These are phyloP conservation scores for Lagodon rhomboides DNA, from an alignment of 2,797 vertebrate genomes.

Conservation along the genomic window DNA sequence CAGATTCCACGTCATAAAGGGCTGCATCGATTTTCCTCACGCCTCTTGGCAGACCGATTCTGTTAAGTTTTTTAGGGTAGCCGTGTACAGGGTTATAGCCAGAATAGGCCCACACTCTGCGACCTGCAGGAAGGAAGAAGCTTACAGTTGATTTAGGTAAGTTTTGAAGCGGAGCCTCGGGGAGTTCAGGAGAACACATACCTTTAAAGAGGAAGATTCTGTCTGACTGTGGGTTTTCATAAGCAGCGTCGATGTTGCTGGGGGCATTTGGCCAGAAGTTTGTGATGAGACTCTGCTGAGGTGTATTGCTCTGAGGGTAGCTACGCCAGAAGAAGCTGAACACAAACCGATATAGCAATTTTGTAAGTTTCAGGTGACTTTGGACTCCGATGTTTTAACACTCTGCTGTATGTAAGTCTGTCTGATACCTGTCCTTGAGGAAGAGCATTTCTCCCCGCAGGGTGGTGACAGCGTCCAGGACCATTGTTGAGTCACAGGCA, in stretches of 20 bases:
- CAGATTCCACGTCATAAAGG: conserved; percentile 77
- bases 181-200: conserved; percentile 41
- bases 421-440: conserved; percentile 90
- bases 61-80: conserved; percentile 85
- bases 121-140: conserved; percentile 41
- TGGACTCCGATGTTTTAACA: not conserved
- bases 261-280: conserved; percentile 89
- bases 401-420: not conserved
- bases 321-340: conserved; percentile 89
- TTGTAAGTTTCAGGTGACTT: not conserved
- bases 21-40: conserved; percentile 87
- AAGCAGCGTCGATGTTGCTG: conserved; percentile 86
- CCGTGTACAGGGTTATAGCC: conserved; percentile 78
- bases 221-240: conserved; percentile 85
- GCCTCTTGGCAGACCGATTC: conserved; percentile 82
- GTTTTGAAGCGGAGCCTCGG: not conserved
- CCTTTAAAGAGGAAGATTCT: conserved; percentile 89
- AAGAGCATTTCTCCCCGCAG: conserved; percentile 87
- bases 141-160: not conserved
- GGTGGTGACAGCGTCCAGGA: conserved; percentile 87
- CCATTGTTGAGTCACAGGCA: conserved; percentile 83
- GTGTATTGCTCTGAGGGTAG: conserved; percentile 68
- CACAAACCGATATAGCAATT: conserved; percentile 50
- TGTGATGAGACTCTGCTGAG: conserved; percentile 84
- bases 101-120: conserved; percentile 81